phyloP scores from a whole-genome alignment of 2,113 vertebrate species.

The Boulengerochromis microlepis region DNA sequence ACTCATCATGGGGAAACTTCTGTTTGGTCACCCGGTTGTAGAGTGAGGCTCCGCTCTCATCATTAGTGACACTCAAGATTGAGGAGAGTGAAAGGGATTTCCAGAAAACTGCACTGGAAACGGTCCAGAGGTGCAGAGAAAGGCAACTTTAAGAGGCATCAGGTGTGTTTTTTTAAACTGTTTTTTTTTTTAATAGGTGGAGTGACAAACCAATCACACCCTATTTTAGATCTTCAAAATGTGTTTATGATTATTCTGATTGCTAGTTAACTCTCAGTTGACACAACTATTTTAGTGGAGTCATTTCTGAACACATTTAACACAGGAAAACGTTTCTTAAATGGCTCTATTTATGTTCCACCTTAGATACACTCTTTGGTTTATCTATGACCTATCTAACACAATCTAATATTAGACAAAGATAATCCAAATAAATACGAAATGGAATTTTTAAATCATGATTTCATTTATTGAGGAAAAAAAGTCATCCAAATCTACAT shows the following conservation, averaged over 20 bases:
- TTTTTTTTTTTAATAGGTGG: background rate
- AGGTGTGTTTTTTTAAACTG: background rate
- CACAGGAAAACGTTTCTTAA: background rate
- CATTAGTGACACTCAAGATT: background rate
- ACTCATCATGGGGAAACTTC: background rate
- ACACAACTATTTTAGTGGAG: background rate
- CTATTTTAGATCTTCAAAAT: background rate
- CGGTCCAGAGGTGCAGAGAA: rapidly evolving
- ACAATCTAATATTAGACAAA: too few species aligned
- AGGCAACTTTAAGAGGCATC: background rate
- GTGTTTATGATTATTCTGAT: background rate
- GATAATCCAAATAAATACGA: too few species aligned
- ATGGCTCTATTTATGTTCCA: background rate
- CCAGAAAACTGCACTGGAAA: background rate
- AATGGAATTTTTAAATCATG: too few species aligned
- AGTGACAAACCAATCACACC: background rate
- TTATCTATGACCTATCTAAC: background rate
- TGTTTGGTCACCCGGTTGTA: background rate
- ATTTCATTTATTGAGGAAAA: too few species aligned
- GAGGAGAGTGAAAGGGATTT: background rate
- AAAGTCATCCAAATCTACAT: too few species aligned
- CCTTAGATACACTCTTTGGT: background rate
- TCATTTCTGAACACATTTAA: background rate
- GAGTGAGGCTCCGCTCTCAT: background rate
- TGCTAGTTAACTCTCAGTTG: background rate